Base-by-base conservation (phyloP, 2,113 vertebrate species). In the Podarcis muralis region DNA sequence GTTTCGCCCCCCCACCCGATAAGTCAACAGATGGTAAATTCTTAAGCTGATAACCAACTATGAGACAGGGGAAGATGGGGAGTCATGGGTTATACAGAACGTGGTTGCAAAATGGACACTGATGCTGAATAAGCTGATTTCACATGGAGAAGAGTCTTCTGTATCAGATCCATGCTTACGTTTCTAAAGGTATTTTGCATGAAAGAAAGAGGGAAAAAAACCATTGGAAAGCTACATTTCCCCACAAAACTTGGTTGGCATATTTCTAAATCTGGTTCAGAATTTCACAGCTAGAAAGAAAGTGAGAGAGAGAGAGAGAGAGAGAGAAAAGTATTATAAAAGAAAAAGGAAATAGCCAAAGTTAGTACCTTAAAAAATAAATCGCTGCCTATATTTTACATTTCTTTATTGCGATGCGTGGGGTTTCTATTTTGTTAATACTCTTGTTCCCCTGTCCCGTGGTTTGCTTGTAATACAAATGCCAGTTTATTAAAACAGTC, bases 361-460 rank as follows among this genome's bases (percentile, higher is more conserved):
- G 76, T 86, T 53, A 86, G 8, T 77, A 40, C 32, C 72, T 30
- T 37, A 62, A 59, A 81, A 81, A 77, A 22, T 75, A 35, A 78
- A 92, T 87, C 1, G 30, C 76, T 88, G 71, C 3, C 3, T 3
- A 84, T 91, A 92, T 89, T 87, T 88, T 91, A 93, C 89, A 88
- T 87, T 78, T 48, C 72, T 80, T 89, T 79, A 23, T 86, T 85
- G 4, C 62, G 15, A 81, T 25, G 30, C 0, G 5, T 1, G 83
- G 72, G 53, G 35, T 22, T 84, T 85, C 65, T 59, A 86, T 15
- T 74, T 86, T 0, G 81, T 82, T 59, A 62, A 27, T 71, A 62
- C 75, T 69, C 8, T 82, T 88, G 1, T 75, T 32, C 27, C 22
- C 68, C n/a, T 9, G 48, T 62, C 69, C 84, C 68, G 32, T 40